These are phyloP conservation scores for Nannobrachium achirus DNA, from an alignment of 2,113 vertebrate genomes.

Conservation along the genomic window DNA sequence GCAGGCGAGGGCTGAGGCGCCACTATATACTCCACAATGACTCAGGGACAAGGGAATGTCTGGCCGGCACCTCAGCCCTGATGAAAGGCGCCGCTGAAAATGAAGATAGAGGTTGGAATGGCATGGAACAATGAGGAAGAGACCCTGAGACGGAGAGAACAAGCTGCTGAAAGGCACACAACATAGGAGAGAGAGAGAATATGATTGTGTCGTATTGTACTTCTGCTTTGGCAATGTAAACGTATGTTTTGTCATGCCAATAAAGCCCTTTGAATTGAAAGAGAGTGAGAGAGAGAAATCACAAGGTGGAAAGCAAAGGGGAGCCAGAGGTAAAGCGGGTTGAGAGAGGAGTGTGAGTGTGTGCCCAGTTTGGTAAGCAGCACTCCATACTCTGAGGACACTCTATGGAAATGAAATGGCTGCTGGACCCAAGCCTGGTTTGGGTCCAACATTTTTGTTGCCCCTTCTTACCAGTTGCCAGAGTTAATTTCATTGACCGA, in stretches of 20 bases:
- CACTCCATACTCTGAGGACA: conserved; percentile 56
- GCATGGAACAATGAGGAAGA: conserved; percentile 58
- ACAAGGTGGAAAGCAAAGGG: neutral
- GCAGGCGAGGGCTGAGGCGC: conserved; percentile 41
- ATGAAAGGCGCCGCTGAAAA: conserved; percentile 49
- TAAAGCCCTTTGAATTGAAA: too few relatives aligned
- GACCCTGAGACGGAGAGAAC: conserved; percentile 39
- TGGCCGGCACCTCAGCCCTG: conserved; percentile 52
- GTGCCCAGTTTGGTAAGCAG: conserved; percentile 62
- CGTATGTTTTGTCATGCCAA: too few relatives aligned
- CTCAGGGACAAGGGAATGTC: conserved; percentile 68
- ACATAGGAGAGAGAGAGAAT: too few relatives aligned
- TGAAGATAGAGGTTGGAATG: conserved; percentile 59
- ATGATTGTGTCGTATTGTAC: too few relatives aligned
- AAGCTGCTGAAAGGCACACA: too few relatives aligned
- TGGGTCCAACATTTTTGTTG: too few relatives aligned
- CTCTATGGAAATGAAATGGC: conserved; percentile 71
- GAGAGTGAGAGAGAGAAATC: neutral
- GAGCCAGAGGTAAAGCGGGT: conserved; percentile 20
- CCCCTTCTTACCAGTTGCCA: too few relatives aligned
- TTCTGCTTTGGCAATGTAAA: too few relatives aligned
- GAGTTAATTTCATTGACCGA: too few relatives aligned
- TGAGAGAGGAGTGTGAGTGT: conserved; percentile 33
- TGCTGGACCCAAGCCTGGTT: conserved; percentile 60
- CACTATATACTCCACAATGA: conserved; percentile 50